A percentile compares a stretch with the other conserved stretches of the same genome.
Conservation (phyloP, 2,888 invertebrate species). For the Limnephilus rhombicus region DNA sequence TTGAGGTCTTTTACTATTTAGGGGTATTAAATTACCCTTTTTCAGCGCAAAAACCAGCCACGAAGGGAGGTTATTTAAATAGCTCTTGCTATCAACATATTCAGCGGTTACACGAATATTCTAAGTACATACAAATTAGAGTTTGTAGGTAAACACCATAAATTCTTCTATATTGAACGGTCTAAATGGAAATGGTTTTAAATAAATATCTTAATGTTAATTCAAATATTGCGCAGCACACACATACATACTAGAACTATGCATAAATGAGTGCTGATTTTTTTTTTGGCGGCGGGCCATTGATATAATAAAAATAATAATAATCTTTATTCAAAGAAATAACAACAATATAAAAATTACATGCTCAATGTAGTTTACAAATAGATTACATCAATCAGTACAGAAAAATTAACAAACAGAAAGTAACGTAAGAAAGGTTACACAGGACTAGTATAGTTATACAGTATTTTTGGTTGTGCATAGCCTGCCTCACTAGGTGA, state of each 20-base stretch:
- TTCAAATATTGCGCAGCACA: neutral
- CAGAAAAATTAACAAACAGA: too few species aligned
- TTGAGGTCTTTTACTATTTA: neutral
- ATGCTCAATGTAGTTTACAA: too few species aligned
- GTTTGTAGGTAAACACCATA: neutral
- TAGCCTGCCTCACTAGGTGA: too few species aligned
- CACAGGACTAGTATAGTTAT: too few species aligned
- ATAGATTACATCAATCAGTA: too few species aligned
- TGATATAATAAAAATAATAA: too few species aligned
- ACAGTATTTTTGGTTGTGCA: too few species aligned
- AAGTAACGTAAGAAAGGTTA: too few species aligned
- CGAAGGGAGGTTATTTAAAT: neutral
- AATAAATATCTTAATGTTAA: neutral
- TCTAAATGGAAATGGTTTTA: neutral
- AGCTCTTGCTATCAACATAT: neutral
- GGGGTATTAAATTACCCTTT: neutral
- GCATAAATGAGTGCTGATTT: neutral
- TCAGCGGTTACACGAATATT: neutral
- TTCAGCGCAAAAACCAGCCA: neutral
- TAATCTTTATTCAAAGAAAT: too few species aligned
- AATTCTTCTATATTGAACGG: neutral
- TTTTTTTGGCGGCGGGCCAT: too few species aligned
- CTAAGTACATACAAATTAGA: neutral
- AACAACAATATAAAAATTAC: too few species aligned
- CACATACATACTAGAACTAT: neutral